These are phyloP conservation scores for Melanotaenia parkinsoni DNA, from an alignment of 2,797 vertebrate species.

Conservation along the genomic window DNA sequence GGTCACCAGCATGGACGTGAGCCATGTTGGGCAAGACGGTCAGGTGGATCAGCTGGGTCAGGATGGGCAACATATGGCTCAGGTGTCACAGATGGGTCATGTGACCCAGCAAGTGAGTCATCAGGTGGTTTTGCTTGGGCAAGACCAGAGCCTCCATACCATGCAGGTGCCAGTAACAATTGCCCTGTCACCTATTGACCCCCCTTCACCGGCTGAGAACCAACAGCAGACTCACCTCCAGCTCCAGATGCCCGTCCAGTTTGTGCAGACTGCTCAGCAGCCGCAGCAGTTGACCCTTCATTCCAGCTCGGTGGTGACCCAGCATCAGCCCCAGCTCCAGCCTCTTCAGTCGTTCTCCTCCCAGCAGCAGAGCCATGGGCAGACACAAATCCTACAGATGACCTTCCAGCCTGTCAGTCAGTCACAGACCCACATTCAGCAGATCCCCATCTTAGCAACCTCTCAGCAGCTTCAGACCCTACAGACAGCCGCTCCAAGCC, in stretches of 20 bases:
- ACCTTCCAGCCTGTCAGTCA: constrained; percentile 80
- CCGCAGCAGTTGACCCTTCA: constrained; percentile 80
- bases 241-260: constrained; percentile 85
- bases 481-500: constrained; percentile 46
- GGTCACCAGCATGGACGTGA: constrained; percentile 46
- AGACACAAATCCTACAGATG: constrained; percentile 83
- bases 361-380: constrained; percentile 75
- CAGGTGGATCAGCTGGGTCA: constrained; percentile 68
- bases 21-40: constrained; percentile 59
- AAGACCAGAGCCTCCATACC: constrained; percentile 87
- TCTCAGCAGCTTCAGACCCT: constrained; percentile 76
- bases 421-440: constrained; percentile 75
- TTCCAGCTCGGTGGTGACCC: constrained; percentile 79
- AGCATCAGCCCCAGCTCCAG: constrained; percentile 86
- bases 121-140: constrained; percentile 81
- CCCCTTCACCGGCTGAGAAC: constrained; percentile 84
- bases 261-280: constrained; percentile 79
- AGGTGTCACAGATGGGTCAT: constrained; percentile 67
- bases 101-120: constrained; percentile 73
- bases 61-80: constrained; percentile 62
- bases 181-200: constrained; percentile 85
- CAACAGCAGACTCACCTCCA: constrained; percentile 82
- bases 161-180: constrained; percentile 88
- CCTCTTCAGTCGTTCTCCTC: constrained; percentile 82
- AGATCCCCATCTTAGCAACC: constrained; percentile 76